These are phyloP conservation scores for Entomyzon cyanotis DNA, from an alignment of 2,113 vertebrate species.

Conservation along the genomic window DNA sequence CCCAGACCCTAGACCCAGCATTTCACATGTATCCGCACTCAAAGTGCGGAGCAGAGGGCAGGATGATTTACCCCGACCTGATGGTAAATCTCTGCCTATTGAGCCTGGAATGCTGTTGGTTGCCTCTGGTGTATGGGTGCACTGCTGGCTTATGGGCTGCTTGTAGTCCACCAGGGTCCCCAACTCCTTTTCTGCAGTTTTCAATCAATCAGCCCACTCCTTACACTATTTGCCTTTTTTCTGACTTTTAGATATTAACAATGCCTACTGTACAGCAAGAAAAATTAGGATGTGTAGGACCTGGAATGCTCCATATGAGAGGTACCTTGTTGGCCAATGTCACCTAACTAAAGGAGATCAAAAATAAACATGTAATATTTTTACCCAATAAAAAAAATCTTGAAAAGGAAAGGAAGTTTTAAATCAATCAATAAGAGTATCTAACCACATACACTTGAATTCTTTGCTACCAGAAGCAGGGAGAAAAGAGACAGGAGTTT, in stretches of 20 bases:
- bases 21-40: not conserved
- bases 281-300: not conserved
- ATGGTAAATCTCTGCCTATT: not conserved
- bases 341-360: not conserved
- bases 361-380: not conserved
- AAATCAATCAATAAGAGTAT: not conserved
- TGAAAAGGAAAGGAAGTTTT: not conserved
- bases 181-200: not conserved
- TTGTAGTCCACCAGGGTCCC: not conserved
- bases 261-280: not conserved
- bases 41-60: not conserved
- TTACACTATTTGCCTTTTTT: not conserved
- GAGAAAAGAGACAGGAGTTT: not conserved
- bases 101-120: not conserved
- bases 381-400: not conserved
- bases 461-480: not conserved
- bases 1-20: not conserved
- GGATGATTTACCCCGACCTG: not conserved
- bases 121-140: accelerated
- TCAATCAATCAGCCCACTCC: not conserved
- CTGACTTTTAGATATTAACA: not conserved
- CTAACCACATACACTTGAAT: not conserved
- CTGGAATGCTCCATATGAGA: not conserved
- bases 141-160: not conserved
- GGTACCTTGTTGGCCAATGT: not conserved